Evolutionary conservation across 2,888 invertebrate species (phyloP), one percentile per base, ranked within the genome.

Genomic region (Hemaris fuciformis): DNA sequence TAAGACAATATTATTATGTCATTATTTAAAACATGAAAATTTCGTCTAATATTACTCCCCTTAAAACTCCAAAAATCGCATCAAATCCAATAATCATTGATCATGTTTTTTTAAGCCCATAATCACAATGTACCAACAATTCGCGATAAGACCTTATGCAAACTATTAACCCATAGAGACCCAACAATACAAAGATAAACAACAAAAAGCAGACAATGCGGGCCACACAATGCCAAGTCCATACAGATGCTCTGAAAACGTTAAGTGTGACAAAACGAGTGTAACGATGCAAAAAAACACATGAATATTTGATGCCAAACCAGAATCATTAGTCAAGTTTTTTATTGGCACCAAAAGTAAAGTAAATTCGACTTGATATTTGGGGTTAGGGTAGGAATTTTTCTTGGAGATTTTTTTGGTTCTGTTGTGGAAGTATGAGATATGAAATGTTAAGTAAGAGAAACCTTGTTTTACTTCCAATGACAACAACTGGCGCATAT

Each of bases 261-360:
- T 88, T 88, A 91, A 91, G 87, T 91, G 86, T 87, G 89, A 88
- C 91, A 91, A 91, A 90, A 89, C 87, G 81, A 79, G 83, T 82
- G 75, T 71, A 70, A 75, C 69, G 71, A 70, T 75, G 72, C 62
- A 62, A 70, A 85, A 89, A 87, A 88, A 81, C 77, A 79, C 82
- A 90, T 90, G 91, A 91, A 91, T 91, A 87, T 91, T 89, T 89
- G 91, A 91, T 90, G 83, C 83, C 76, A 86, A 88, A 91, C 91
- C 87, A 89, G 87, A 89, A 88, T 91, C 92, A 91, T 92, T 92
- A 91, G 91, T 92, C 91, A 91, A 88, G 75, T 87, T 91, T 88
- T 91, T 91, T 89, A 86, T 72, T 73, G 64, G 60, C 70, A 53
- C 15, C 60, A 22, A 15, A 1, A 3, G 46, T 46, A 38, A 38